phyloP scores from a whole-genome alignment of 2,113 vertebrate species.

The rat (Rattus norvegicus) region GRCr8 NC_086025.1:59012001-59012500 shows the following conservation, averaged over 20 bases:
- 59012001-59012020: slow-evolving; percentile 28
- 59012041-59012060: not conserved
- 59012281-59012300: not conserved
- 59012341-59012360: no score
- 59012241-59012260: not conserved
- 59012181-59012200: not conserved
- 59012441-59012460: no score
- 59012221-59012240: not conserved
- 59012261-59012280: not conserved
- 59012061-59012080: not conserved
- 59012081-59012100: not conserved
- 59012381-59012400: no score
- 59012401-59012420: no score
- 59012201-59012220: not conserved
- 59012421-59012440: no score
- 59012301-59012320: not conserved
- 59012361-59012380: no score
- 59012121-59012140: not conserved
- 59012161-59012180: not conserved
- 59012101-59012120: slow-evolving; percentile 14
- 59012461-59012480: no score
- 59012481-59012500: not conserved
- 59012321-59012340: no score
- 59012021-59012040: not conserved
- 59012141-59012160: not conserved